A percentile compares a stretch with the other conserved stretches of the same genome.
Evolutionary conservation across 2,113 vertebrate genomes (phyloP).

Genomic region (Micronycteris hirsuta): DNA sequence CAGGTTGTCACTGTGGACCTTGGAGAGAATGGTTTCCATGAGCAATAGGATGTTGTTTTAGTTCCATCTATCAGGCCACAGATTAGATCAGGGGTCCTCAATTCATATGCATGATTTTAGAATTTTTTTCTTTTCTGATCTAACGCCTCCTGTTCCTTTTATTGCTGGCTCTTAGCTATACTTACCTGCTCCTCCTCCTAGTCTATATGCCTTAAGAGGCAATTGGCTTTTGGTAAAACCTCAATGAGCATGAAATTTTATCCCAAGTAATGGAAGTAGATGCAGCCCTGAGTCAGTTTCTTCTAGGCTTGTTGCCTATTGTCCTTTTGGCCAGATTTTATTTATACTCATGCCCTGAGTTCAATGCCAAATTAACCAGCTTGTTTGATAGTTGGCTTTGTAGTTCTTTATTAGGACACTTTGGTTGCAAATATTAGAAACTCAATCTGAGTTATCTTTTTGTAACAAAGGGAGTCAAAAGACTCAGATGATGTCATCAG

Average conservation of each 20-base stretch:
- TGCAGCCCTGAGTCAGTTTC: neutral
- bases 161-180: neutral
- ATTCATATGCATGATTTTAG: neutral
- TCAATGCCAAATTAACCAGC: constrained; percentile 23
- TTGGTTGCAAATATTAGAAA: constrained; percentile 40
- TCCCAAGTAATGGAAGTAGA: neutral
- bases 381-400: neutral
- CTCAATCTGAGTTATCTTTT: neutral
- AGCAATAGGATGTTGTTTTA: neutral
- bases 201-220: neutral
- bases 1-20: neutral
- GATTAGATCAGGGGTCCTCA: neutral
- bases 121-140: neutral
- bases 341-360: neutral
- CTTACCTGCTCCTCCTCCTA: neutral
- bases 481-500: neutral
- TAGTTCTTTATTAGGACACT: neutral
- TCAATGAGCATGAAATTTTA: constrained; percentile 41
- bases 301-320: constrained; percentile 41
- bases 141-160: neutral
- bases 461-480: neutral
- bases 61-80: neutral
- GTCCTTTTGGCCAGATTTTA: constrained; percentile 34
- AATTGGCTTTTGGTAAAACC: constrained; percentile 26
- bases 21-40: neutral